A percentile compares a stretch with the other conserved stretches of the same genome.
Evolutionary conservation across 2,888 invertebrate genomes (phyloP).

Genomic region (Salticus scenicus): DNA sequence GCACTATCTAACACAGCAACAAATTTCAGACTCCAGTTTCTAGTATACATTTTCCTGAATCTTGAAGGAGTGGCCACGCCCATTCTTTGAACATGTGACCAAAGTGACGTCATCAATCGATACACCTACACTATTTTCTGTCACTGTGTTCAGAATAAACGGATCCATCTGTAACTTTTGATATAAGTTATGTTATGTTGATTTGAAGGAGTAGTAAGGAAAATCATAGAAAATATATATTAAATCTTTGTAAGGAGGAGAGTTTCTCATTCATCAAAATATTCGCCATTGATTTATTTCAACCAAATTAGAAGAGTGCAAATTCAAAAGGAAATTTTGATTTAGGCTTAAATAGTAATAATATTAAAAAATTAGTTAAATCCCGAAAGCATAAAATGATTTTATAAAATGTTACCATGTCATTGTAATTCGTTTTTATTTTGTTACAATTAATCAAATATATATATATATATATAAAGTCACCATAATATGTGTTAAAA

Average conservation of each 20-base stretch:
- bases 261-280: too few relatives aligned
- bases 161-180: not conserved
- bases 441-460: too few relatives aligned
- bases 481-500: too few relatives aligned
- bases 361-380: too few relatives aligned
- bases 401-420: not conserved
- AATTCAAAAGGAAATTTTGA: too few relatives aligned
- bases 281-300: too few relatives aligned
- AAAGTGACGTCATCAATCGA: conserved; percentile 2
- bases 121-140: conserved; percentile 13
- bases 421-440: too few relatives aligned
- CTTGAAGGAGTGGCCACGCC: conserved; percentile 1
- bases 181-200: not conserved
- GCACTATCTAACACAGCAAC: conserved; percentile 9
- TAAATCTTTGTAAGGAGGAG: not conserved
- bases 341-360: too few relatives aligned
- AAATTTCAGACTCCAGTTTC: not conserved
- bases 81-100: conserved; percentile 2
- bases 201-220: not conserved
- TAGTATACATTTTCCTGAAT: conserved; percentile 3
- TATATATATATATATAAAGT: too few relatives aligned
- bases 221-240: not conserved
- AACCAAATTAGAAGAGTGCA: too few relatives aligned
- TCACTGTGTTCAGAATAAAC: not conserved
- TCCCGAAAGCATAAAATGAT: not conserved